Base-by-base conservation (phyloP, 1,140 invertebrate species). In the Papilio polytes region DNA sequence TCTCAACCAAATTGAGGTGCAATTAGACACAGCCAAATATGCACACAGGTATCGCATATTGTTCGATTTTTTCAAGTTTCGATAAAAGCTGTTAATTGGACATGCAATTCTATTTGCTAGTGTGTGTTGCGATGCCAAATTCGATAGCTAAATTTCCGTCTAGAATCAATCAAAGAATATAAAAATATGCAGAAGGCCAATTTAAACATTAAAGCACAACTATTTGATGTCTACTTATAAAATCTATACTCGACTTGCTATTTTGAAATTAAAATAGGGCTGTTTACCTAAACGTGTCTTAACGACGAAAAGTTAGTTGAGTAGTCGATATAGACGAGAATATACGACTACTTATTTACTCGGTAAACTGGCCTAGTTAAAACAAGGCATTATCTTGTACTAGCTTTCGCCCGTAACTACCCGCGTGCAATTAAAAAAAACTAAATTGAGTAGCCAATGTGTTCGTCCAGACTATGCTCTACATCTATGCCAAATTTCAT, bases 11-110 rank as follows among this genome's bases (percentile, higher is more conserved):
- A 84, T 84, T 83, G 80, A 44, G 74, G 73, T 88, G 87, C 86
- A 90, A 91, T 93, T 91, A 91, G 88, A 90, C 83, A 90, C 88
- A 85, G 83, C 77, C 80, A 73, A 80, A 85, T 85, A 84, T 89
- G 83, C 85, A 86, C 76, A 74, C 77, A 31, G 86, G 86, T 84
- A 87, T 86, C 80, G 81, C 84, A 83, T 87, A 80, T 79, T 80
- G 74, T 80, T 82, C 83, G 78, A 82, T 85, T 88, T 87, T 89
- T 70, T 31, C 59, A 88, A 84, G 78, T 85, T 80, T 73, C 74
- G 78, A 85, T 84, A 85, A 86, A 85, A 83, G 70, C 77, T 82
- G 78, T 84, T 87, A 87, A 90, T 92, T 91, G 87, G 81, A 85
- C 81, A 82, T 89, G 89, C 85, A 87, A 81, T 82, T 85, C 83